Conservation (phyloP, 2,113 vertebrate species). For the Hippoglossus stenolepis region DNA sequence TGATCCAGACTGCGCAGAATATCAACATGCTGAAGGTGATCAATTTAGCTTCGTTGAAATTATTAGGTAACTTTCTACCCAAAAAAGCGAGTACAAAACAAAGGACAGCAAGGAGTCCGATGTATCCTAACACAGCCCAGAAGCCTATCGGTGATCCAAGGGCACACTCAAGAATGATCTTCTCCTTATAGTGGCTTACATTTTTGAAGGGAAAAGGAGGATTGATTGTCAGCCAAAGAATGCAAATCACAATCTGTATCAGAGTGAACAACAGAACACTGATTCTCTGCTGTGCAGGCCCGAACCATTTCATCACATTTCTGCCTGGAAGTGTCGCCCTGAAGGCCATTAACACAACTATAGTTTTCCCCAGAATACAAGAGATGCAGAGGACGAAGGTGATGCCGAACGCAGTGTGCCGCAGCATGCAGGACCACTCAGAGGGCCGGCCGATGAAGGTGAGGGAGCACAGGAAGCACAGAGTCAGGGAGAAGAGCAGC, state of each 20-base stretch:
- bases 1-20: slow-evolving; percentile 78
- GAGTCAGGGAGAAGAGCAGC: slow-evolving; percentile 77
- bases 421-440: slow-evolving; percentile 80
- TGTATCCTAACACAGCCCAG: slow-evolving; percentile 74
- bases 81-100: slow-evolving; percentile 75
- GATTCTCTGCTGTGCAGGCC: slow-evolving; percentile 72
- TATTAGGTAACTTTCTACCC: slow-evolving; percentile 72
- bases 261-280: slow-evolving; percentile 72
- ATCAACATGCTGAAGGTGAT: slow-evolving; percentile 79
- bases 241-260: slow-evolving; percentile 74
- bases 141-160: slow-evolving; percentile 68
- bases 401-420: slow-evolving; percentile 79
- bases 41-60: slow-evolving; percentile 75
- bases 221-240: slow-evolving; percentile 72
- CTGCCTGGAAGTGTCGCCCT: slow-evolving; percentile 72
- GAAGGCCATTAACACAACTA: slow-evolving; percentile 80
- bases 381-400: slow-evolving; percentile 80
- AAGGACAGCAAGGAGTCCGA: slow-evolving; percentile 63
- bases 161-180: slow-evolving; percentile 72
- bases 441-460: slow-evolving; percentile 79
- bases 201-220: slow-evolving; percentile 74
- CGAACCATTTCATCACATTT: slow-evolving; percentile 79
- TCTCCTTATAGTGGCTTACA: slow-evolving; percentile 61
- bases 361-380: slow-evolving; percentile 77
- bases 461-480: slow-evolving; percentile 81